Base-by-base conservation (phyloP, 2,888 invertebrate species). In the Trissolcus japonicus region DNA sequence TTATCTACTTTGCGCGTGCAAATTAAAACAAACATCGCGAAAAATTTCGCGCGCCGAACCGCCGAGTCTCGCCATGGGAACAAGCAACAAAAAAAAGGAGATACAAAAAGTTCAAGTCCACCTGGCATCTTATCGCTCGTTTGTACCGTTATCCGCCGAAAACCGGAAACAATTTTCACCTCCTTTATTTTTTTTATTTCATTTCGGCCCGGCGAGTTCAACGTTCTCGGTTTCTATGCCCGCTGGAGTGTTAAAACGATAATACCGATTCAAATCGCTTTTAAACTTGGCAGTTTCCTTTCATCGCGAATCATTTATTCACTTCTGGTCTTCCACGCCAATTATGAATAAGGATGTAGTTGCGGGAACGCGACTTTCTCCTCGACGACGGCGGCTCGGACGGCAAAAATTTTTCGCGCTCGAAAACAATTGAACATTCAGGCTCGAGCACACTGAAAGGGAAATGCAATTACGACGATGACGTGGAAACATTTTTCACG, bases 341-440 rank as follows among this genome's bases (percentile, higher is more conserved):
- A 79, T 79, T 76, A 79, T 73, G 68, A 79, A 68, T 72, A 69
- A 73, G 73, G 73, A 79, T 76, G 73, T 68, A 65, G 71, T 62
- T n/a, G 66, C 51, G 14, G 19, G 67, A 66, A 21, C 40, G 56
- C 61, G 50, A 78, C 78, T 78, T 75, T 78, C 78, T 78, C 68
- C 48, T 72, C 66, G 17, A 56, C 68, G 46, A 55, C 61, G 76
- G 73, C 76, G 69, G 61, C 62, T 66, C 73, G 69, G 76, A 79
- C 76, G 69, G 79, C 17, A 68, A 65, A 79, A 7, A 35, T 35
- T 73, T 76, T 75, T 78, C 76, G 63, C 66, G 60, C 19, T 46
- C 46, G 53, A 65, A 78, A 78, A 79, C 79, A 78, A 78, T 78
- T 72, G 78, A 35, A 75, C 78, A 72, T 78, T 78, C 75, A 78